Conservation (phyloP, 2,797 vertebrate genomes). For the Halcyon badia region DNA sequence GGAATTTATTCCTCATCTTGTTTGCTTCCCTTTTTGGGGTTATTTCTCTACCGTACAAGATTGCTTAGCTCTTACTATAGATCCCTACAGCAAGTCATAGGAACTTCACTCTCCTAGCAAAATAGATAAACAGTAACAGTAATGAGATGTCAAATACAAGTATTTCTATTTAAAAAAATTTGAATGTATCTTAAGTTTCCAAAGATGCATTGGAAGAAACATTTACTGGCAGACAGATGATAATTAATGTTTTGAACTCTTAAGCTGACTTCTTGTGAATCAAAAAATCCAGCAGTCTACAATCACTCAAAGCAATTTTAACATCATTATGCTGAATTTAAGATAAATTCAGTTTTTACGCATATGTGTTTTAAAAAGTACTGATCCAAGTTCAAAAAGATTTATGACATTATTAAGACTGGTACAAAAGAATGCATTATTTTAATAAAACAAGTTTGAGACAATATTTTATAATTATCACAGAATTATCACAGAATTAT, state of each 20-base stretch:
- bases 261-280: background rate
- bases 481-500: too few species aligned
- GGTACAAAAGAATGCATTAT: background rate
- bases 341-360: background rate
- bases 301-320: background rate
- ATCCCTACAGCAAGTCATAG: background rate
- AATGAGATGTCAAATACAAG: background rate
- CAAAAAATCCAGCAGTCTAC: background rate
- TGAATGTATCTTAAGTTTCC: background rate
- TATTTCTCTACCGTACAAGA: background rate
- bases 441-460: background rate
- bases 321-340: background rate
- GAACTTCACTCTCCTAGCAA: background rate
- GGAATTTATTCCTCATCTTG: background rate
- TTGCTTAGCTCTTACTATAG: background rate
- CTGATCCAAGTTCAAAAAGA: background rate
- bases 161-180: background rate
- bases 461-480: background rate
- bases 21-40: background rate
- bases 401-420: background rate
- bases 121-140: background rate
- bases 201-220: background rate
- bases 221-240: background rate
- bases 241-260: background rate
- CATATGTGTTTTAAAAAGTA: background rate